Evolutionary conservation across 2,888 invertebrate species (phyloP), one percentile per base, ranked within the genome.

Genomic region (Nipponacmea schrenckii): DNA sequence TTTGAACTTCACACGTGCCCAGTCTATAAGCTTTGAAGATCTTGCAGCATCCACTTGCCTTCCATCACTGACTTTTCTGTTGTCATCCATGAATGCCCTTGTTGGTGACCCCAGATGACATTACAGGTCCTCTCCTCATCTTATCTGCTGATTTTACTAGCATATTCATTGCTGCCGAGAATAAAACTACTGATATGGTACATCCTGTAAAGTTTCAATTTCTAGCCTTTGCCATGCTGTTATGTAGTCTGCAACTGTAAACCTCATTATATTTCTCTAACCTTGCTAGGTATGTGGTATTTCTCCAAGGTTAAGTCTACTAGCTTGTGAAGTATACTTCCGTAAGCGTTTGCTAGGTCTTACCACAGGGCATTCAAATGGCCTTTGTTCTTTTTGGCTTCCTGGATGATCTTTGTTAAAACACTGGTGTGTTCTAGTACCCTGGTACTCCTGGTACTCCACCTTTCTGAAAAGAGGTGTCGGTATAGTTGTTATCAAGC

Each of bases 261-360:
- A 46, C 48, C 48, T 12, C 48, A 46, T 46, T 17, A 46, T 17
- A 46, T 46, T 15, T 17, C 12, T 46, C 1, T 46, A 2, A 46
- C 12, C 14, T 46, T 12, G 1, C 3, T 1, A 15, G 48, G 48
- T 15, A 46, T 2, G 48, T 46, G 48, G 48, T 2, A 46, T 46
- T 46, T 46, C 48, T 46, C 48, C 12, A 46, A 17, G 12, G 48
- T 46, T 12, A 46, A 17, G 17, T 46, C 17, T 46, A 46, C 48
- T 17, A 46, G 48, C 74, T 75, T 64, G 65, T 76, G 70, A 14
- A 67, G 76, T 20, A 71, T 48, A 24, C 68, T 71, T 17, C 72
- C 74, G 68, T 73, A 76, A 26, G 68, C 75, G 45, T 72, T 74
- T 17, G 76, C 70, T 31, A 73, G 39, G 31, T 75, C 77, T 12